Base-by-base conservation (phyloP, 2,888 invertebrate species). In the Rotaria magnacalcarata region DNA sequence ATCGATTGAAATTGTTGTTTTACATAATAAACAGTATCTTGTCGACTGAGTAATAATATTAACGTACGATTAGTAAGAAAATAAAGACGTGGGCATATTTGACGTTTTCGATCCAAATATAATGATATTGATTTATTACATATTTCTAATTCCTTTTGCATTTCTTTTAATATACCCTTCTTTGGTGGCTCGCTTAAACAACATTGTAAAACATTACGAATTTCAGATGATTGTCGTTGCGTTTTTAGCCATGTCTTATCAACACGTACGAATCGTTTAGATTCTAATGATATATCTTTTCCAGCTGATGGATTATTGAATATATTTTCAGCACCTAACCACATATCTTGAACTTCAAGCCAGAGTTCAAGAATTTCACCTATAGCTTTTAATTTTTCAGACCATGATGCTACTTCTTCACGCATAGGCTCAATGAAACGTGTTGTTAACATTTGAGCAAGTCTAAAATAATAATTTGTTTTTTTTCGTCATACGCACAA, bases 341-440 rank as follows among this genome's bases (percentile, higher is more conserved):
- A 91, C 52, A 90, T 88, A 87, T 91, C 90, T 88, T 91, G 91
- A 43, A 90, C 91, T 88, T 90, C 90, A 58, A 91, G 88, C 91
- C 91, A 91, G 87, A 90, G 88, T 87, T 91, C 91, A 85, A 91
- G 88, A 58, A 91, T 90, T 88, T 90, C 89, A 0, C 90, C 89
- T n/a, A 91, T 90, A 85, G 91, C 90, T 88, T 90, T 91, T 87
- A 91, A 88, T 87, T 91, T 91, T 89, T 90, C 90, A 21, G 91
- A 90, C 91, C 91, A 91, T 3, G 89, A 89, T 0, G 91, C 90
- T 5, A 90, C 91, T 88, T 91, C 91, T 87, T 91, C 90, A 85
- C 90, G 85, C 86, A 91, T 88, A 8, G 91, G 91, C 11, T 90
- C 91, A 85, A 91, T 90, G 88, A 91, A 90, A 58, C 85, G 85